phyloP scores from a whole-genome alignment of 2,797 vertebrate species.

The Gobionotothen gibberifrons region DNA sequence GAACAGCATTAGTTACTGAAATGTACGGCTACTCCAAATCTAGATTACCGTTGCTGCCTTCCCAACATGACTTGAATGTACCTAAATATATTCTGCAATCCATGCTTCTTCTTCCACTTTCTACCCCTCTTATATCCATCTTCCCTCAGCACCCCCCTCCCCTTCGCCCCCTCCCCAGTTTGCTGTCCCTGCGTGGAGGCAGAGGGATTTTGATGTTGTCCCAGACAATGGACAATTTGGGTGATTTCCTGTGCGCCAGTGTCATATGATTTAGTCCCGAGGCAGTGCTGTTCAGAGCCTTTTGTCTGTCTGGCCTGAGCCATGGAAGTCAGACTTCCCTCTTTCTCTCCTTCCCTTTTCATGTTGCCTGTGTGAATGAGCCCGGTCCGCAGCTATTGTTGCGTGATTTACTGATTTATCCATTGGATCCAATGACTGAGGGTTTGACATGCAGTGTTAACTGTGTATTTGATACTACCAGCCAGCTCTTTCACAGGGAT shows the following conservation, averaged over 20 bases:
- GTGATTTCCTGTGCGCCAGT: conserved; percentile 87
- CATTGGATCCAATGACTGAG: conserved; percentile 81
- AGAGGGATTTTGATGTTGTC: conserved; percentile 82
- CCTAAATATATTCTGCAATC: neutral
- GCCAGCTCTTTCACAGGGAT: conserved; percentile 75
- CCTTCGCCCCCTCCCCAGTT: conserved; percentile 25
- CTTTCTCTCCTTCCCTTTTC: conserved; percentile 78
- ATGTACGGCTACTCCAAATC: neutral
- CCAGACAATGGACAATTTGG: conserved; percentile 85
- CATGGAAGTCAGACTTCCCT: conserved; percentile 81
- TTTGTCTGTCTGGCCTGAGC: conserved; percentile 76
- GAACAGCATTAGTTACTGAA: neutral
- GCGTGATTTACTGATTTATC: conserved; percentile 84
- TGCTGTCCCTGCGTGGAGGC: conserved; percentile 18
- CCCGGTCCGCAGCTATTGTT: conserved; percentile 68
- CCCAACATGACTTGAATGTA: neutral
- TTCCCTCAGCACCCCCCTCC: conserved; percentile 16
- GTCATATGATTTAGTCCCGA: conserved; percentile 86
- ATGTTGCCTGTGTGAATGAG: conserved; percentile 80
- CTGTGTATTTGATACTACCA: conserved; percentile 80
- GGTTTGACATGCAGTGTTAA: conserved; percentile 81
- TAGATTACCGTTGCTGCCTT: neutral
- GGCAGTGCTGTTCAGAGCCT: conserved; percentile 79
- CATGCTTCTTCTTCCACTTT: conserved; percentile 5
- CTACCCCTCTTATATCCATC: conserved; percentile 28